Evolutionary conservation across 2,888 invertebrate genomes (phyloP).

Genomic region (Geophilus truncorum): DNA sequence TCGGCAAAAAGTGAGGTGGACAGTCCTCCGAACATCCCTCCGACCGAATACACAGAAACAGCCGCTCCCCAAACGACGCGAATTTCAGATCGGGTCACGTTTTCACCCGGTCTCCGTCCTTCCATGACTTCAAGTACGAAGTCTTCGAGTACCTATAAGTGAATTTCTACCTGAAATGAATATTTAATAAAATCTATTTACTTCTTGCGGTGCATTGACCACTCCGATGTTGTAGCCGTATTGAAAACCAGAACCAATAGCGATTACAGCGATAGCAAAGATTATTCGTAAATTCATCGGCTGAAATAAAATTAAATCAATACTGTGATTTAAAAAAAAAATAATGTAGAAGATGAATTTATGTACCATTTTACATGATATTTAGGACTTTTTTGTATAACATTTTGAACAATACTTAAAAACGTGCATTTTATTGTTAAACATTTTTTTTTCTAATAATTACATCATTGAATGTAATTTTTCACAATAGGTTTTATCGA

Average conservation of each 20-base stretch:
- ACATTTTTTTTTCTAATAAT: too few relatives aligned
- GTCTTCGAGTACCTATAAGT: not conserved
- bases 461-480: too few relatives aligned
- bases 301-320: not conserved
- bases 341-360: too few relatives aligned
- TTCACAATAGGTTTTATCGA: too few relatives aligned
- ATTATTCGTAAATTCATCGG: not conserved
- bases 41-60: slow-evolving; percentile 84
- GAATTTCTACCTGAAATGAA: not conserved
- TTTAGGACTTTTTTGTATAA: too few relatives aligned
- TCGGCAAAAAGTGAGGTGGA: slow-evolving; percentile 73
- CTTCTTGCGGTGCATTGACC: slow-evolving; percentile 72
- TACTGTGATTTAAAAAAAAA: too few relatives aligned
- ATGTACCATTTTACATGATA: too few relatives aligned
- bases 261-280: not conserved
- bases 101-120: not conserved
- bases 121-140: too few relatives aligned
- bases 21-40: slow-evolving; percentile 81
- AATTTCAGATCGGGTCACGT: slow-evolving; percentile 46
- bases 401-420: too few relatives aligned
- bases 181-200: slow-evolving; percentile 48
- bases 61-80: slow-evolving; percentile 58
- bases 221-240: slow-evolving; percentile 79
- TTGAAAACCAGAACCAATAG: not conserved
- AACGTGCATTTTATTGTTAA: too few relatives aligned